These are phyloP conservation scores for Cygnus buccinator DNA, from an alignment of 2,113 vertebrate genomes.

Conservation along the genomic window DNA sequence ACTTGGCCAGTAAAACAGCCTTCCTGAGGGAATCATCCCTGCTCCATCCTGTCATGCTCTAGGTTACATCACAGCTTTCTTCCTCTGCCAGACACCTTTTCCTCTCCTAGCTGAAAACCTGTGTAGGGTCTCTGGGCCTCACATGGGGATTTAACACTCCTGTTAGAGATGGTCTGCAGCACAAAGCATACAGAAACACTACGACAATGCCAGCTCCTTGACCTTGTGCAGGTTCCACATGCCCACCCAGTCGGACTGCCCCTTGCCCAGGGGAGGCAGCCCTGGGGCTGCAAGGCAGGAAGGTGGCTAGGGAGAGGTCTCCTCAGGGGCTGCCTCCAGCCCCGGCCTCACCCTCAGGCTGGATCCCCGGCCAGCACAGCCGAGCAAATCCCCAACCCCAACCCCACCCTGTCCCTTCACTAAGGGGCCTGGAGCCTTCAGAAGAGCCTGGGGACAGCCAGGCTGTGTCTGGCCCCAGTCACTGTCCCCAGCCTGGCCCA, in stretches of 20 bases:
- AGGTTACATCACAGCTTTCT: not conserved
- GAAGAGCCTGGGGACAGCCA: not conserved
- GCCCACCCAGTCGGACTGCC: no score
- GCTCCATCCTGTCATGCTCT: not conserved
- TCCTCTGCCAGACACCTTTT: not conserved
- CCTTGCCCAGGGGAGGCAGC: not conserved
- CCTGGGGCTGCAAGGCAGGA: no score
- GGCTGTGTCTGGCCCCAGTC: not conserved
- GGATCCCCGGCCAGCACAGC: not conserved
- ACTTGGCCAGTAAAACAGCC: not conserved
- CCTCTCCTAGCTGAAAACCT: not conserved
- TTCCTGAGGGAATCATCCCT: not conserved
- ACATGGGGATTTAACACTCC: not conserved
- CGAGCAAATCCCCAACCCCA: no score
- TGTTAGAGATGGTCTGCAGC: not conserved
- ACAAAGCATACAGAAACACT: not conserved
- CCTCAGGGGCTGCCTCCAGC: not conserved
- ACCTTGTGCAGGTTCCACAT: not conserved
- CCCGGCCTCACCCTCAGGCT: no score
- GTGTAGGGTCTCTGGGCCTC: not conserved
- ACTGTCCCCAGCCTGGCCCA: rapidly evolving
- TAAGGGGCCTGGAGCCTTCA: not conserved
- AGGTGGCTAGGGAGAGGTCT: not conserved
- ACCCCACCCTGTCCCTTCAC: not conserved
- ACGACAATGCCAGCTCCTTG: no score